Conservation (phyloP, 2,113 vertebrate species). For the Philantomba maxwellii region DNA sequence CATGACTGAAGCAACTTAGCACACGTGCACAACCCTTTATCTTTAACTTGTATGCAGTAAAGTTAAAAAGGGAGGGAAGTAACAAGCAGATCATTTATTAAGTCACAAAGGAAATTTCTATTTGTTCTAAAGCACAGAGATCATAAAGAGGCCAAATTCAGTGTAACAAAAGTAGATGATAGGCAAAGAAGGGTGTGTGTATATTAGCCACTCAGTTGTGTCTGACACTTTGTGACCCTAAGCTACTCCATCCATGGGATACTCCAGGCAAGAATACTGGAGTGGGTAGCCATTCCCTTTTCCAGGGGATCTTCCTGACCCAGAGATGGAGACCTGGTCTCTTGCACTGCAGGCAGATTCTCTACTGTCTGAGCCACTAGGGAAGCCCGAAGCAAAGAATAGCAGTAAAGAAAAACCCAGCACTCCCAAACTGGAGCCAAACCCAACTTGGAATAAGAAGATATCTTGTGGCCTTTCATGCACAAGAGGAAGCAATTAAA, state of each 20-base stretch:
- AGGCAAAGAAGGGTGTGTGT: neutral
- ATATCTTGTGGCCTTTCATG: rapidly evolving
- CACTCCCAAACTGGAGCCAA: neutral
- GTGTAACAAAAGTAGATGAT: neutral
- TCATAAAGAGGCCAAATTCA: neutral
- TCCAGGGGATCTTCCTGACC: neutral
- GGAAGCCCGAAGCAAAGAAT: neutral
- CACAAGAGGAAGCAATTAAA: rapidly evolving
- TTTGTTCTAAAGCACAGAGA: neutral
- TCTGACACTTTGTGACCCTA: neutral
- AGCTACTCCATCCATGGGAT: neutral
- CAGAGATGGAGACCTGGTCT: neutral
- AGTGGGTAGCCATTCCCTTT: neutral
- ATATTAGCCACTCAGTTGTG: neutral
- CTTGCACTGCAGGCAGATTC: neutral
- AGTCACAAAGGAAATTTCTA: neutral
- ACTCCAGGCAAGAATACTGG: neutral
- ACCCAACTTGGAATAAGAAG: rapidly evolving
- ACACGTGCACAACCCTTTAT: rapidly evolving
- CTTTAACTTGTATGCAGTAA: too few species aligned
- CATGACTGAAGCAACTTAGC: neutral
- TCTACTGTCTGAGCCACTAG: neutral
- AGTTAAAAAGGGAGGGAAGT: neutral
- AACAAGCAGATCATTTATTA: neutral
- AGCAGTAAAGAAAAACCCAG: neutral